A percentile compares a stretch with the other conserved stretches of the same genome.
Conservation (phyloP, 2,797 vertebrate genomes). For the Melanotaenia boesemani region DNA sequence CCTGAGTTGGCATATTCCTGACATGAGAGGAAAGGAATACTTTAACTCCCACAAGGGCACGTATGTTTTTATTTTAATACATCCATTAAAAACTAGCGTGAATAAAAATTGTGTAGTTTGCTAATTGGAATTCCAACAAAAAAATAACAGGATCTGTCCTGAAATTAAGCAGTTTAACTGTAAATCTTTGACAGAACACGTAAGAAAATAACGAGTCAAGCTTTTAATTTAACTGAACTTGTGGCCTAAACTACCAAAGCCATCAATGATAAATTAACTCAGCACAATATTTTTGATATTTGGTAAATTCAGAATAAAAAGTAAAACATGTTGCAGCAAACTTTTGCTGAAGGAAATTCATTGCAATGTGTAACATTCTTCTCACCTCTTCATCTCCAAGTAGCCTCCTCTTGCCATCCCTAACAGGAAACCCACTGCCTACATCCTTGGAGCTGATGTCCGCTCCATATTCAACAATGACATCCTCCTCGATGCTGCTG, state of each 20-base stretch:
- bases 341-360: too few species aligned
- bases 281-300: too few species aligned
- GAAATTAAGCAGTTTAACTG: neutral
- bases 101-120: neutral
- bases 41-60: neutral
- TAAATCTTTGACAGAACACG: neutral
- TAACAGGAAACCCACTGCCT: slow-evolving; percentile 95
- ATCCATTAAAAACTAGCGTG: neutral
- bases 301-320: too few species aligned
- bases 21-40: neutral
- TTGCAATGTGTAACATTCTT: neutral
- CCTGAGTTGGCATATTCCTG: slow-evolving; percentile 97
- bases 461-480: slow-evolving; percentile 98
- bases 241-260: neutral
- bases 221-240: neutral
- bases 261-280: too few species aligned
- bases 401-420: slow-evolving; percentile 91
- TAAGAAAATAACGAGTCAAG: neutral
- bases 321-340: too few species aligned
- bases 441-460: slow-evolving; percentile 99
- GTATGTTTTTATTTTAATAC: neutral
- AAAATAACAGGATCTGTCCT: neutral
- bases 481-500: slow-evolving; percentile 98
- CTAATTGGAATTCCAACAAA: neutral
- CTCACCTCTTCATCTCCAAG: slow-evolving; percentile 94